Evolutionary conservation across 1,140 invertebrate genomes (phyloP), one percentile per base, ranked within the genome.

Genomic region (Habropoda laboriosa): DNA sequence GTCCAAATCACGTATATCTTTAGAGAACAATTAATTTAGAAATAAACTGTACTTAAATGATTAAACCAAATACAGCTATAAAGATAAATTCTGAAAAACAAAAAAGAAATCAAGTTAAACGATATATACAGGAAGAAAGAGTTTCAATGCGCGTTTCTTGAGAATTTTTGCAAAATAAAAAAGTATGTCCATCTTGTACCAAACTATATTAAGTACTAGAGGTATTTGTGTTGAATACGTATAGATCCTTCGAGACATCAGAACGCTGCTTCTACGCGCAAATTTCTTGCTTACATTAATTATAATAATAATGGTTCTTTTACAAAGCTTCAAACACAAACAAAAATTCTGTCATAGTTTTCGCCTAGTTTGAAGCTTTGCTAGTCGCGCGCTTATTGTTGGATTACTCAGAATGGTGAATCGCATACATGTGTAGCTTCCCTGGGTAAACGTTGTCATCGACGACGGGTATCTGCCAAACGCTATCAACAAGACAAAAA

Each of bases 381-480:
- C 55, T 70, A 61, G 47, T 83, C 85, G 88, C 91, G 89, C 90
- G 88, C 86, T 85, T 85, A 88, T 87, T 87, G 75, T 82, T 89
- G 85, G 85, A 81, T 92, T 92, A 92, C 90, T 92, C 87, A 91
- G 79, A 89, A 81, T 87, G 87, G 85, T 90, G 88, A 92, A 88
- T 90, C 91, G 94, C 96, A 95, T 96, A 98, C 97, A 98, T 94
- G 97, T 98, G 91, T 97, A 98, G 90, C 95, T 97, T 89, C 97
- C 97, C 92, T 97, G 96, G 82, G 96, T 96, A 94, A 96, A 97
- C 63, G 95, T 95, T 75, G 96, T 94, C 92, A 97, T 96, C 91
- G 96, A 96, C 61, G 95, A 92, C 79, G 97, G 96, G 92, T 98
- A 97, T 91, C 97, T 96, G 82, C 96, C 97, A 91, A 97, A 94